Percentiles rank a stretch among this genome's conserved stretches.
phyloP scores from a whole-genome alignment of 2,888 invertebrate genomes.

The Caenorhabditis afra region DNA sequence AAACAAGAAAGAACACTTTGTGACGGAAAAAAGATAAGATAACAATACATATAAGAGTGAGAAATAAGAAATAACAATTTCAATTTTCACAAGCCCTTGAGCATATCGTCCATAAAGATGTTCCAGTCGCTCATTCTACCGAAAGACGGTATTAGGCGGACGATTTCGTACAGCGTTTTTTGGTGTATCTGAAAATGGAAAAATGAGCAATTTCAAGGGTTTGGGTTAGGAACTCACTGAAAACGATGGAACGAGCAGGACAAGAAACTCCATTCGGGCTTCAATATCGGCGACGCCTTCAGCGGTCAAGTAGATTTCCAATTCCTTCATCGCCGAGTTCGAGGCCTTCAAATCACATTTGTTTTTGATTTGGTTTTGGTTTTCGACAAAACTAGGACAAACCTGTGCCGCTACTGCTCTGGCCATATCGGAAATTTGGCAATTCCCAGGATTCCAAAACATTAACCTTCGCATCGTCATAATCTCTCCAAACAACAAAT shows the following conservation, averaged over 20 bases:
- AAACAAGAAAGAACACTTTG: constrained; percentile 4
- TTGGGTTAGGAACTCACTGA: constrained; percentile 55
- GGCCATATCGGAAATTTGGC: constrained; percentile 67
- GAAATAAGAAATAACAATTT: not conserved
- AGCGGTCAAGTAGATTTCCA: constrained; percentile 70
- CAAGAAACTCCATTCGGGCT: constrained; percentile 67
- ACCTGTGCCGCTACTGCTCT: constrained; percentile 56
- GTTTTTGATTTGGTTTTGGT: constrained; percentile 3
- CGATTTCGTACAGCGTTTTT: constrained; percentile 69
- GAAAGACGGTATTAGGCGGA: constrained; percentile 73
- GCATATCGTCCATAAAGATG: constrained; percentile 74
- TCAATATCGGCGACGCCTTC: constrained; percentile 69
- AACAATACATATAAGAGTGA: not conserved
- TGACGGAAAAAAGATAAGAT: not conserved
- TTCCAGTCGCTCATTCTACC: constrained; percentile 78
- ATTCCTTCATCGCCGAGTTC: constrained; percentile 70
- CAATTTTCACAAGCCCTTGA: constrained; percentile 59
- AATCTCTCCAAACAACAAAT: constrained; percentile 69
- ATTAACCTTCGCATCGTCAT: constrained; percentile 73
- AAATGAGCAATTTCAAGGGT: not conserved
- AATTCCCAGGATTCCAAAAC: constrained; percentile 76
- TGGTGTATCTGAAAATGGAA: constrained; percentile 70
- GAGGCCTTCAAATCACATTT: constrained; percentile 66
- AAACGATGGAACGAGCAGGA: constrained; percentile 70
- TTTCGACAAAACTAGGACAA: no score